These are phyloP conservation scores for Tupiocoris notatus DNA, from an alignment of 2,888 invertebrate species.

Conservation along the genomic window DNA sequence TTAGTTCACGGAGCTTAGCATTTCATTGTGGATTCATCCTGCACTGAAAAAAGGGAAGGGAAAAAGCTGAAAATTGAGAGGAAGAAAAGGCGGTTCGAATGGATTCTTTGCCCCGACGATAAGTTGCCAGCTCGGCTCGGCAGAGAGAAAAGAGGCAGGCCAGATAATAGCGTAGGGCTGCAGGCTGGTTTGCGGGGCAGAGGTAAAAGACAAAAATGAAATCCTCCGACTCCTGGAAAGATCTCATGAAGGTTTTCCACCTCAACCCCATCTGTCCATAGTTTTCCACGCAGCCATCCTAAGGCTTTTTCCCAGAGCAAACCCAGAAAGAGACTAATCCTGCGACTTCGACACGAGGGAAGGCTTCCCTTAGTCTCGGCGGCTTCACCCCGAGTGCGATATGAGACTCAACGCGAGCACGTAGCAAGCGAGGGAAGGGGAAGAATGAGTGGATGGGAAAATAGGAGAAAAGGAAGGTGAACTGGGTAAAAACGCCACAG, in stretches of 20 bases:
- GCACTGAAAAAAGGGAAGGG: background rate
- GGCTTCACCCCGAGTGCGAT: constrained; percentile 18
- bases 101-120: background rate
- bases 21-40: background rate
- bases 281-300: background rate
- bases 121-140: background rate
- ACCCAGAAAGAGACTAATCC: constrained; percentile 20
- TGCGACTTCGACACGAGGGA: constrained; percentile 4
- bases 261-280: background rate
- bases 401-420: constrained; percentile 29
- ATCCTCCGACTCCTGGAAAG: constrained; percentile 13
- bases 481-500: background rate
- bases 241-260: constrained; percentile 21
- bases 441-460: background rate
- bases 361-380: background rate
- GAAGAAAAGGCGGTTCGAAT: background rate
- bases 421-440: constrained; percentile 13
- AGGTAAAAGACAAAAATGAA: constrained; percentile 30
- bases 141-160: background rate
- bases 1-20: background rate
- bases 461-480: background rate
- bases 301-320: background rate
- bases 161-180: background rate
- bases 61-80: background rate
- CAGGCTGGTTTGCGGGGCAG: background rate